phyloP scores from a whole-genome alignment of 2,888 invertebrate species.

The Polymixis flavicincta region DNA sequence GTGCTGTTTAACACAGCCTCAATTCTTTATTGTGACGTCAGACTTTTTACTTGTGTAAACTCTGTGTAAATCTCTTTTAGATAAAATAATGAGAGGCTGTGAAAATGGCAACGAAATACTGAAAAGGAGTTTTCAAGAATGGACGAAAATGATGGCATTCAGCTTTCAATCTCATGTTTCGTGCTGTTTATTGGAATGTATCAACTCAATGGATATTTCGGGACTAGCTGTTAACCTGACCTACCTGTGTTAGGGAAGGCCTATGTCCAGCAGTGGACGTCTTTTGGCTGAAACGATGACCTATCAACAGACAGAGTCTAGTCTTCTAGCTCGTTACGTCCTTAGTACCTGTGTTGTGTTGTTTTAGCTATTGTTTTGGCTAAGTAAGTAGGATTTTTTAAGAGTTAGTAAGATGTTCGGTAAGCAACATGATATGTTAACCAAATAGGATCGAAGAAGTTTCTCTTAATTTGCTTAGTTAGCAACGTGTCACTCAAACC shows the following conservation, averaged over 20 bases:
- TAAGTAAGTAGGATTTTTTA: neutral
- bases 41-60: constrained; percentile 28
- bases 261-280: no score
- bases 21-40: constrained; percentile 25
- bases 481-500: neutral
- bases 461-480: neutral
- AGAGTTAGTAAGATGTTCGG: neutral
- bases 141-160: neutral
- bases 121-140: neutral
- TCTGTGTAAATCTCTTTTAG: constrained; percentile 27
- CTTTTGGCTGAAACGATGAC: no score
- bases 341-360: no score
- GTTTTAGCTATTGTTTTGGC: neutral
- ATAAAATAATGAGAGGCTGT: constrained; percentile 24
- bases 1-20: constrained; percentile 29
- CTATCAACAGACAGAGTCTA: neutral
- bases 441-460: neutral
- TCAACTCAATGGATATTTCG: neutral
- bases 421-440: no score
- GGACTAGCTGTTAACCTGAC: no score
- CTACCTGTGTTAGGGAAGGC: no score
- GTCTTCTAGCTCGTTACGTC: neutral
- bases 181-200: neutral
- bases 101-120: neutral
- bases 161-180: neutral